These are phyloP conservation scores for Coptotermes formosanus DNA, from an alignment of 1,140 invertebrate species.

Conservation along the genomic window DNA sequence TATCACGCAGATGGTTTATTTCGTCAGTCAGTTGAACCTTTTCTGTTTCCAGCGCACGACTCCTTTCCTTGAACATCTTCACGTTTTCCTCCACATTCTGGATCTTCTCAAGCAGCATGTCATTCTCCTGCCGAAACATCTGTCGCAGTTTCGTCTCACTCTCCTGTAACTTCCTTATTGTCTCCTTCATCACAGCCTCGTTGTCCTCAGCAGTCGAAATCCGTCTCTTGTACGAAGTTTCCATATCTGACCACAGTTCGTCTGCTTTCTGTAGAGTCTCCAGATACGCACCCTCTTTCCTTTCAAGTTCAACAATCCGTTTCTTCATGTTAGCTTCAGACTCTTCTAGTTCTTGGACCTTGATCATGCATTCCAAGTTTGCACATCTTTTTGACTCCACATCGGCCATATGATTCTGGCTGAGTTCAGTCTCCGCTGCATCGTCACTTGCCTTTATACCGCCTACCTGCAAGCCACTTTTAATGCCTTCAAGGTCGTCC, in stretches of 20 bases:
- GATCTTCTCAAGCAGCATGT: background rate
- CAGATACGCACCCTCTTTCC: conserved; percentile 64
- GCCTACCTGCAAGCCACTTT: too few relatives aligned
- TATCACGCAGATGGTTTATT: background rate
- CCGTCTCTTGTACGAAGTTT: conserved; percentile 59
- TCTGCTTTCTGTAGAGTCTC: conserved; percentile 72
- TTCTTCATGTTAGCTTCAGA: conserved; percentile 46
- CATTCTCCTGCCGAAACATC: background rate
- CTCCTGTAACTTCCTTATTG: background rate
- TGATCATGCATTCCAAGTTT: conserved; percentile 42
- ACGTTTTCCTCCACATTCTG: background rate
- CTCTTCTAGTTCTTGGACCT: conserved; percentile 44
- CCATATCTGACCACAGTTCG: conserved; percentile 69
- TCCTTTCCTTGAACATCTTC: background rate
- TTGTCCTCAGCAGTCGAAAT: conserved; percentile 42
- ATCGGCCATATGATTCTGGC: too few relatives aligned
- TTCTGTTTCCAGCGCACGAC: background rate
- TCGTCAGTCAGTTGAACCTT: background rate
- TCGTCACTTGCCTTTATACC: too few relatives aligned
- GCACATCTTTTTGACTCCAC: conserved; percentile 34
- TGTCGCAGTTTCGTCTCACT: background rate
- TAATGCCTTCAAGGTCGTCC: too few relatives aligned
- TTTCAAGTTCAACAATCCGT: conserved; percentile 62
- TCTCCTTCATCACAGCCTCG: conserved; percentile 41
- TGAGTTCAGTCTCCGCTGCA: too few relatives aligned